Conservation (phyloP, 1,140 invertebrate species). For the Dryas iulia region DNA sequence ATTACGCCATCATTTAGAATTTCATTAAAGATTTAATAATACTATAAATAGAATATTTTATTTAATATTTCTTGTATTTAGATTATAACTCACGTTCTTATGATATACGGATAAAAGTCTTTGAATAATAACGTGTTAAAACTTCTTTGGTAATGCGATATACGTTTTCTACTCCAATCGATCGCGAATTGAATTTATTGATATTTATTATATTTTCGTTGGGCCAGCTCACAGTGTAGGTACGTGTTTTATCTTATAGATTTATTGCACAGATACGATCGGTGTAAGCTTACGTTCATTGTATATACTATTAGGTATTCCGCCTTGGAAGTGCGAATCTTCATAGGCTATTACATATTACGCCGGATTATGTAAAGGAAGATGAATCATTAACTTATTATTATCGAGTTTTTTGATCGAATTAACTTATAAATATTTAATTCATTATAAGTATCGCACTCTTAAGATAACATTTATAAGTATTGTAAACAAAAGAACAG, state of each 20-base stretch:
- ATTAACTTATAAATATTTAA: not conserved
- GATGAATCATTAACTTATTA: not conserved
- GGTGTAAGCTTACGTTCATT: conserved; percentile 56
- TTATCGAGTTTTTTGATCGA: not conserved
- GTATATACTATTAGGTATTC: conserved; percentile 58
- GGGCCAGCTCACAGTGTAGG: conserved; percentile 49
- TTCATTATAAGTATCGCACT: not conserved
- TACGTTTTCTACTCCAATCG: conserved; percentile 40
- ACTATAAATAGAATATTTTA: conserved; percentile 18
- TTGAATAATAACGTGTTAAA: conserved; percentile 20
- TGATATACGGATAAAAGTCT: conserved; percentile 18
- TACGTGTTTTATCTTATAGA: conserved; percentile 67
- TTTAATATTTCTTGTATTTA: conserved; percentile 22
- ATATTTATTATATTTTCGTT: conserved; percentile 69
- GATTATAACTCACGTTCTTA: conserved; percentile 26
- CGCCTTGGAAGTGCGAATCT: conserved; percentile 36
- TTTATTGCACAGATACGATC: conserved; percentile 72
- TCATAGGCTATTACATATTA: conserved; percentile 38
- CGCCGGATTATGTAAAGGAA: conserved; percentile 30
- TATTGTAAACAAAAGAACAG: conserved; percentile 26
- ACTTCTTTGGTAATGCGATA: conserved; percentile 24
- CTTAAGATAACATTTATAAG: not conserved
- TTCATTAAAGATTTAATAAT: not conserved
- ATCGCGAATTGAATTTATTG: conserved; percentile 48
- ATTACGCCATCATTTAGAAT: conserved; percentile 26